These are phyloP conservation scores for Chelonus formosanus DNA, from an alignment of 2,888 invertebrate species.

Conservation along the genomic window DNA sequence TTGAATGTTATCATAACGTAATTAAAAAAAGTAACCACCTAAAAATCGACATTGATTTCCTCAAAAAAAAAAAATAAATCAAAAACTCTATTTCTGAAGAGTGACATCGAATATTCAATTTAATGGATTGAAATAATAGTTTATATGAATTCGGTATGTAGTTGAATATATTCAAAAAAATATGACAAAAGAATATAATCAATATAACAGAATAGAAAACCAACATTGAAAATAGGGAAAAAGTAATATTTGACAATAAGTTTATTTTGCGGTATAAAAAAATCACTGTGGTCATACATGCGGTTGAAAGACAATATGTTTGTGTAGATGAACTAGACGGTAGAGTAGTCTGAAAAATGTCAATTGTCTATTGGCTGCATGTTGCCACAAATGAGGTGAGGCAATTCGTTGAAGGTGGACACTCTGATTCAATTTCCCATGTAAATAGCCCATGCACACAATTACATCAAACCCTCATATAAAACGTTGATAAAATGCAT, in stretches of 20 bases:
- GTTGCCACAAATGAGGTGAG: constrained; percentile 24
- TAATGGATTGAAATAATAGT: too few species aligned
- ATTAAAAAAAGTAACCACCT: too few species aligned
- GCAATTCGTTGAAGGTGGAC: constrained; percentile 15
- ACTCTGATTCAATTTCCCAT: constrained; percentile 29
- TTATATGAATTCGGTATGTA: too few species aligned
- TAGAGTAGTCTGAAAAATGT: constrained; percentile 3
- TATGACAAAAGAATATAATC: neutral
- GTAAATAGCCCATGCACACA: constrained; percentile 31
- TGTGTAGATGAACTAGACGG: neutral
- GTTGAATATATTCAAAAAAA: too few species aligned
- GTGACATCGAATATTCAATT: too few species aligned
- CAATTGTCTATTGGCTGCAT: constrained; percentile 21
- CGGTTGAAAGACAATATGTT: constrained; percentile 18
- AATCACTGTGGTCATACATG: constrained; percentile 15
- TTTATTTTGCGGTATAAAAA: constrained; percentile 12
- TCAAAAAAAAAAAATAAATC: too few species aligned
- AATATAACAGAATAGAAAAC: neutral
- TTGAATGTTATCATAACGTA: too few species aligned
- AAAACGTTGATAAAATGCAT: constrained; percentile 23
- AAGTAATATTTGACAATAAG: neutral
- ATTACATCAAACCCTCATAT: constrained; percentile 29
- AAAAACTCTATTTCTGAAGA: too few species aligned
- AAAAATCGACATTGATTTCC: too few species aligned
- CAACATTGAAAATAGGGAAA: constrained; percentile 1